Conservation (phyloP, 2,113 vertebrate genomes). For the Neoarius graeffei region DNA sequence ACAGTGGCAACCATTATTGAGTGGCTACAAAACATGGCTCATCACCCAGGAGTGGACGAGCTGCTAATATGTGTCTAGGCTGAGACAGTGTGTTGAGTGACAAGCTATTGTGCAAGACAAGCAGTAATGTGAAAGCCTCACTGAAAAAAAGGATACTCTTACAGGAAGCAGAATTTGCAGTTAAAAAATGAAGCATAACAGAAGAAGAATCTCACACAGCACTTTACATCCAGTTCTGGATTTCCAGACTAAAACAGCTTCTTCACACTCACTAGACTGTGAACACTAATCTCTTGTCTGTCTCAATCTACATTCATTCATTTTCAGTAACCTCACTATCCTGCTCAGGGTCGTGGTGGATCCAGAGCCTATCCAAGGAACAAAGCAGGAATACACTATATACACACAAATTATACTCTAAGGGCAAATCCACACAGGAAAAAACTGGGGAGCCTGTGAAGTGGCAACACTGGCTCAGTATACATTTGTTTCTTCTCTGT, state of each 20-base stretch:
- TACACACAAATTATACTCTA: neutral
- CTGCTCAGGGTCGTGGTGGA: neutral
- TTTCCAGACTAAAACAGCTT: neutral
- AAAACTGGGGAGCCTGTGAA: too few species aligned
- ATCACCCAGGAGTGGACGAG: slow-evolving; percentile 33
- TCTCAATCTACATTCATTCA: neutral
- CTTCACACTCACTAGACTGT: neutral
- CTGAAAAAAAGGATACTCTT: neutral
- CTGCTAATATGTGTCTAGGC: slow-evolving; percentile 16
- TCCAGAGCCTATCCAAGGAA: neutral
- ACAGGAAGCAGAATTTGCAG: neutral
- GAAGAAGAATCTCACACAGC: neutral
- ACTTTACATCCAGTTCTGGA: neutral
- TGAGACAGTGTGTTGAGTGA: slow-evolving; percentile 27
- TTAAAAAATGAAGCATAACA: neutral
- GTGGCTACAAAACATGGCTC: slow-evolving; percentile 25
- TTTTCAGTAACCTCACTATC: neutral
- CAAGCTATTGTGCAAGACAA: slow-evolving; percentile 9
- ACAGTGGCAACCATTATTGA: slow-evolving; percentile 27
- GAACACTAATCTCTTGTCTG: neutral
- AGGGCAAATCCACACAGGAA: neutral
- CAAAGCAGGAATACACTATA: neutral
- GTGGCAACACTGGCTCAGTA: too few species aligned
- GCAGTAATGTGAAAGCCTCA: neutral
- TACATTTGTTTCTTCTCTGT: neutral